phyloP scores from a whole-genome alignment of 2,797 vertebrate genomes.

The Lacerta bilineata region DNA sequence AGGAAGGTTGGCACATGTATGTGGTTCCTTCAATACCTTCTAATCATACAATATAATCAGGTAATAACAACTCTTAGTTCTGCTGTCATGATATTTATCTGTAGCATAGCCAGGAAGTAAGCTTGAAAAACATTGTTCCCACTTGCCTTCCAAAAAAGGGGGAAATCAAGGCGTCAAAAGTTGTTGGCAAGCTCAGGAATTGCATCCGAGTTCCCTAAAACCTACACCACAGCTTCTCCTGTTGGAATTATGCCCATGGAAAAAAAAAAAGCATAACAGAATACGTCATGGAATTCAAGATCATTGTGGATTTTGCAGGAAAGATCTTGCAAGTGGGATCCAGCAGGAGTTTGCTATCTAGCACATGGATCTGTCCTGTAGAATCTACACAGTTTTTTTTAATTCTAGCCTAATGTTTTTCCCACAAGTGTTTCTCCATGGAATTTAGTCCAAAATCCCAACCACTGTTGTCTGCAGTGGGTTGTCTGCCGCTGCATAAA shows the following conservation, averaged over 20 bases:
- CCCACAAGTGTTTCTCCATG: not conserved
- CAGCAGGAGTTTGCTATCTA: not conserved
- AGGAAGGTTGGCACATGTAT: not conserved
- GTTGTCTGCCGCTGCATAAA: not conserved
- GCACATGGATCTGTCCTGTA: not conserved
- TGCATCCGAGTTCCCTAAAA: not conserved
- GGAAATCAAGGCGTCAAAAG: not conserved
- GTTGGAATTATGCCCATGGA: not conserved
- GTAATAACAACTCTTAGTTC: slow-evolving; percentile 22
- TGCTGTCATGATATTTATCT: slow-evolving; percentile 30
- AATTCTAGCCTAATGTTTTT: not conserved
- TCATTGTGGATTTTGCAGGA: not conserved
- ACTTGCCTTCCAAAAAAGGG: slow-evolving; percentile 5
- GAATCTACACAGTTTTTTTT: not conserved
- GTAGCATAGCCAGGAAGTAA: slow-evolving; percentile 10
- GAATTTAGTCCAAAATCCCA: not conserved
- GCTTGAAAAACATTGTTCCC: slow-evolving; percentile 13
- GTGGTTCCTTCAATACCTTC: slow-evolving; percentile 5
- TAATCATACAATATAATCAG: slow-evolving; percentile 15
- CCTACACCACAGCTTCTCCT: not conserved
- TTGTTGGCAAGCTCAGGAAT: not conserved
- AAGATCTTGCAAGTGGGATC: not conserved
- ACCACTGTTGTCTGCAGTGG: not conserved
- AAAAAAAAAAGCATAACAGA: not conserved
- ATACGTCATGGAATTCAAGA: not conserved